Evolutionary conservation across 2,888 invertebrate genomes (phyloP).

Genomic region (Xiphydria camelus): DNA sequence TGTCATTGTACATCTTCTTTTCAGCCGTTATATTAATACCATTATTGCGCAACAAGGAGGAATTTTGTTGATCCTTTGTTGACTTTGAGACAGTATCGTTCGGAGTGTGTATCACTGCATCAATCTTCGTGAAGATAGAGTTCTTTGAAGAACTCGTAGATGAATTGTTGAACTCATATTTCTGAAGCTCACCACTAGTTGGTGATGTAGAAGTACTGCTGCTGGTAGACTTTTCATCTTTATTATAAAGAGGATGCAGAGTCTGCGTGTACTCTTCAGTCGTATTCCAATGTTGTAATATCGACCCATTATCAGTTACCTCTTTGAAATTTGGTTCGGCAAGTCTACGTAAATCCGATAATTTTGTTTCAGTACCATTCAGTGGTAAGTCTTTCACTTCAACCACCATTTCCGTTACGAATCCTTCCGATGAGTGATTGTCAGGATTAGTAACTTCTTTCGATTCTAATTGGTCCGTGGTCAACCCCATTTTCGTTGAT

Average conservation of each 20-base stretch:
- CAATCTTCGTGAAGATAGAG: conserved; percentile 45
- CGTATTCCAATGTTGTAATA: conserved; percentile 27
- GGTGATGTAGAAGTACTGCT: conserved; percentile 8
- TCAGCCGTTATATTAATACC: conserved; percentile 16
- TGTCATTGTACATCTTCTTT: conserved; percentile 48
- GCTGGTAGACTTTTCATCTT: conserved; percentile 31
- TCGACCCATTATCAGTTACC: conserved; percentile 30
- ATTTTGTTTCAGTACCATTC: conserved; percentile 26
- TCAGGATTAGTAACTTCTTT: too few relatives aligned
- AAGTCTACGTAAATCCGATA: conserved; percentile 18
- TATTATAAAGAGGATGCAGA: conserved; percentile 32
- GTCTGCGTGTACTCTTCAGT: conserved; percentile 40
- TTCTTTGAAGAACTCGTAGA: conserved; percentile 32
- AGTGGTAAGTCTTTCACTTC: conserved; percentile 18
- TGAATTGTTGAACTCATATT: neutral
- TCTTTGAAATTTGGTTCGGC: neutral
- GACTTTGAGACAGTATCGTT: neutral
- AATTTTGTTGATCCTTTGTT: neutral
- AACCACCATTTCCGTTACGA: too few relatives aligned
- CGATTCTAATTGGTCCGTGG: neutral
- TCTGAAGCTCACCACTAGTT: conserved; percentile 6
- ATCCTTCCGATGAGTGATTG: too few relatives aligned
- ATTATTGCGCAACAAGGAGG: neutral
- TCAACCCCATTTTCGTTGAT: too few relatives aligned
- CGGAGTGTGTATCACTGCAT: conserved; percentile 25